Conservation (phyloP, 2,113 vertebrate species). For the Tursiops truncatus region DNA sequence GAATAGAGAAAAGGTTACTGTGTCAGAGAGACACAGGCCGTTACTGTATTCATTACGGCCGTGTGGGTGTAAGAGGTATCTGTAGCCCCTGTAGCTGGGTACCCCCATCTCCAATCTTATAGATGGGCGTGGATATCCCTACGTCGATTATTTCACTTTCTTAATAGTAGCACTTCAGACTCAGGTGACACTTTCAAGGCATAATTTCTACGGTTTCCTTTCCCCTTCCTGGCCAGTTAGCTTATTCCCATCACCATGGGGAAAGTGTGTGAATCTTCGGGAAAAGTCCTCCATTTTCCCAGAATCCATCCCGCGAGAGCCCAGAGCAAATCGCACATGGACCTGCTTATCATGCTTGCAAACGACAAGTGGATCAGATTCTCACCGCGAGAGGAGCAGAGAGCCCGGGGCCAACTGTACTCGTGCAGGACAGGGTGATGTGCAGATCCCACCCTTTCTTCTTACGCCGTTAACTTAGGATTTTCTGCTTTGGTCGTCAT, state of each 20-base stretch:
- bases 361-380: neutral
- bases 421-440: accelerated
- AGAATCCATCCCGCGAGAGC: accelerated
- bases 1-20: constrained; percentile 63
- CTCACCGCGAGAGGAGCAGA: neutral
- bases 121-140: constrained; percentile 60
- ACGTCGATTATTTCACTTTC: constrained; percentile 66
- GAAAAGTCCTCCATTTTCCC: neutral
- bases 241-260: neutral
- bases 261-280: too few relatives aligned
- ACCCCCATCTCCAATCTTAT: constrained; percentile 30
- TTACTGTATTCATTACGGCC: neutral
- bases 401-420: accelerated
- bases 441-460: accelerated
- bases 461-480: accelerated
- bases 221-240: neutral
- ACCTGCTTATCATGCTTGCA: neutral
- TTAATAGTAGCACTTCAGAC: constrained; percentile 50
- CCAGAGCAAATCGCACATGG: accelerated
- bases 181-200: neutral
- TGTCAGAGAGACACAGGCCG: constrained; percentile 60
- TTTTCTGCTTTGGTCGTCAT: accelerated
- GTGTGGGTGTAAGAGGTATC: constrained; percentile 74
- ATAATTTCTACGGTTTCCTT: neutral
- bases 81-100: constrained; percentile 57